Conservation (phyloP, 2,888 invertebrate genomes). For the Parasteatoda lunata region DNA sequence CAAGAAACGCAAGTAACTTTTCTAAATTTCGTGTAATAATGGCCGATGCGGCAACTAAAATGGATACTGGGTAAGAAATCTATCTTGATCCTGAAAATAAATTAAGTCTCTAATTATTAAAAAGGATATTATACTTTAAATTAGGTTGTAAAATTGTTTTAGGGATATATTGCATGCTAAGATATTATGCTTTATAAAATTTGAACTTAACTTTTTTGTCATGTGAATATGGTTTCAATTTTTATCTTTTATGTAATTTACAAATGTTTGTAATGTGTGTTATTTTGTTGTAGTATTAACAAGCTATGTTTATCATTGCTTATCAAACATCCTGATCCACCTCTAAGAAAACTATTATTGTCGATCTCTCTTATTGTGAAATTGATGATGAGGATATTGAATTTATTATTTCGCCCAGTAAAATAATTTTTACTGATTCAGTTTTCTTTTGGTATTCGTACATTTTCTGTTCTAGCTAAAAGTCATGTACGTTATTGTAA, state of each 20-base stretch:
- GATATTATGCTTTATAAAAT: background rate
- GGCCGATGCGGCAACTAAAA: slow-evolving; percentile 17
- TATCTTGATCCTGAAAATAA: slow-evolving; percentile 22
- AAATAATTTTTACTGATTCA: too few species aligned
- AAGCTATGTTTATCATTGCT: too few species aligned
- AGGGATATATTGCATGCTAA: background rate
- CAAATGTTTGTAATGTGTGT: background rate
- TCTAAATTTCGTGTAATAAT: background rate
- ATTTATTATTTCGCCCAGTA: too few species aligned
- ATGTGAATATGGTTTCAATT: background rate
- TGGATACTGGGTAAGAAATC: slow-evolving; percentile 50
- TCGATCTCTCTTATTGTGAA: too few species aligned
- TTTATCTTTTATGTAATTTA: background rate
- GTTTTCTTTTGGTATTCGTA: too few species aligned
- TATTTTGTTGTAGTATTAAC: too few species aligned
- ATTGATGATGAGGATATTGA: too few species aligned
- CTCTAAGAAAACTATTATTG: too few species aligned
- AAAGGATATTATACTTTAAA: background rate
- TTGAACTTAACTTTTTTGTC: background rate
- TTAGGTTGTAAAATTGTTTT: background rate
- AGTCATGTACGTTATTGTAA: too few species aligned
- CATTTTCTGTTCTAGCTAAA: too few species aligned
- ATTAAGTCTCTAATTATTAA: background rate
- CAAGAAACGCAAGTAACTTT: too few species aligned
- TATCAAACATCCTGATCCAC: too few species aligned